These are phyloP conservation scores for Fratercula arctica DNA, from an alignment of 2,797 vertebrate species.

Conservation along the genomic window DNA sequence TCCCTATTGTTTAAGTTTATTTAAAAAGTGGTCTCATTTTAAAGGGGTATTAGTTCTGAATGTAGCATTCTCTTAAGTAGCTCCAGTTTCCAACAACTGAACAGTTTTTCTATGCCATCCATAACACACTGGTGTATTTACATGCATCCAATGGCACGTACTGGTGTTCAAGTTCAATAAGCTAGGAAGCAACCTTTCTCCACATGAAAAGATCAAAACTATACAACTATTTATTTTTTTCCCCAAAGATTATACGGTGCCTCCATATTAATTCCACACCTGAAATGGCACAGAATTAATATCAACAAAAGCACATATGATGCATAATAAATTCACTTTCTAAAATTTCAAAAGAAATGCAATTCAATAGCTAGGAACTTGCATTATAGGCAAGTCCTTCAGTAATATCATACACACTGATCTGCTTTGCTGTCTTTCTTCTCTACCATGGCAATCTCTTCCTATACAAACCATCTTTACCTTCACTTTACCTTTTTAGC, in stretches of 20 bases:
- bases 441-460: neutral
- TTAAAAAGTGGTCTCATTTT: neutral
- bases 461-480: neutral
- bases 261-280: neutral
- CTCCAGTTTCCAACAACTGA: neutral
- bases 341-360: neutral
- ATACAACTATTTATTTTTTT: neutral
- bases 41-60: neutral
- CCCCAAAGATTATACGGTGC: neutral
- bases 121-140: neutral
- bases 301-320: neutral
- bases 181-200: neutral
- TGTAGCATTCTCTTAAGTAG: neutral
- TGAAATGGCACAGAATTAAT: neutral
- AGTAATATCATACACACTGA: neutral
- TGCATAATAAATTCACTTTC: neutral
- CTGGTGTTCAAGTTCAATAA: neutral
- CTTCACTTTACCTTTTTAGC: neutral
- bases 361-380: neutral
- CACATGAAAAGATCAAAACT: neutral
- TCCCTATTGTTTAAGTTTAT: neutral
- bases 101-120: neutral
- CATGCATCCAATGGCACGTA: neutral
- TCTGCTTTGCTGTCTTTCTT: neutral
- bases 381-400: neutral